Conservation (phyloP, 2,113 vertebrate genomes). For the Erinaceus europaeus region DNA sequence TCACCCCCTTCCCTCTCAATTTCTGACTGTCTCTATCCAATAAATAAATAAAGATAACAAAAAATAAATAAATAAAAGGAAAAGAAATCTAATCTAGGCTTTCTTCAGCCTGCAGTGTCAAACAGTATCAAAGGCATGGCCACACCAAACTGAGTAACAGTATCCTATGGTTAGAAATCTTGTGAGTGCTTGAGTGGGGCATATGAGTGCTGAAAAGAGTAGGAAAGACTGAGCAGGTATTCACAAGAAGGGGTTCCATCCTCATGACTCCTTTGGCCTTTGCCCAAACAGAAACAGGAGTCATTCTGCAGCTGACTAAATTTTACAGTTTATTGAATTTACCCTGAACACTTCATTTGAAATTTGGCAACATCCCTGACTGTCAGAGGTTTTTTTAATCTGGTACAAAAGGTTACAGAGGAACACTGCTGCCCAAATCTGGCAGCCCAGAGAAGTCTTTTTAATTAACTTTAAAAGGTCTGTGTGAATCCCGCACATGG, state of each 20-base stretch:
- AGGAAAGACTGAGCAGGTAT: not conserved
- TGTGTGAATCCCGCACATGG: slow-evolving; percentile 40
- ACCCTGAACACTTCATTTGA: slow-evolving; percentile 66
- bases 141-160: not conserved
- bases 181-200: not conserved
- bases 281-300: slow-evolving; percentile 52
- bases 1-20: too few relatives aligned
- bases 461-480: slow-evolving; percentile 75
- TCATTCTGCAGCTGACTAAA: slow-evolving; percentile 32
- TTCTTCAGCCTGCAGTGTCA: not conserved
- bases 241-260: not conserved
- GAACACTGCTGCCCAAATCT: slow-evolving; percentile 41
- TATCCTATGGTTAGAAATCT: not conserved
- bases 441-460: slow-evolving; percentile 62
- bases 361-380: slow-evolving; percentile 63
- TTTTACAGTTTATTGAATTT: slow-evolving; percentile 65
- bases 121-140: not conserved
- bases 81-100: not conserved
- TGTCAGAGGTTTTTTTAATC: slow-evolving; percentile 69
- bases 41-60: too few relatives aligned
- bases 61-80: too few relatives aligned
- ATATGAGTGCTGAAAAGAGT: not conserved
- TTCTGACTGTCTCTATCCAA: too few relatives aligned
- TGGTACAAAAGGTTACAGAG: slow-evolving; percentile 67
- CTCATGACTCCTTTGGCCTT: not conserved